Evolutionary conservation across 2,888 invertebrate genomes (phyloP), one percentile per base, ranked within the genome.

Genomic region (Agrotis ipsilon): DNA sequence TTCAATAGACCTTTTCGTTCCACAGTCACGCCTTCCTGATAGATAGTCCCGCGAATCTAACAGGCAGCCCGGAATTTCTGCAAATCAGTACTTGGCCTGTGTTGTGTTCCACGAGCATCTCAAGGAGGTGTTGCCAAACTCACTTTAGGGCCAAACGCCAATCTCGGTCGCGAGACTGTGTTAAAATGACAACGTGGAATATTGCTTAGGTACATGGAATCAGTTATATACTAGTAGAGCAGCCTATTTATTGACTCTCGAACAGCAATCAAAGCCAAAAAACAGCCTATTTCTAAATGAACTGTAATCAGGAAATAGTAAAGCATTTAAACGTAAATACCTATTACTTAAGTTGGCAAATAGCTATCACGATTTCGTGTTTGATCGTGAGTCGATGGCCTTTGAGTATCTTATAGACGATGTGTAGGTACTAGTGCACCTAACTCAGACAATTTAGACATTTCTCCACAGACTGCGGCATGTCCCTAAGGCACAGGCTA

Each of bases 311-410:
- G 46, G 11, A 62, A 62, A 62, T 52, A n/a, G 5, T 21, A 72
- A 51, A n/a, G 2, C 2, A 27, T 46, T 60, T n/a, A 32, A 32
- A 9, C 32, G 48, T 7, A 16, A 24, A 43, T 24, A n/a, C n/a
- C n/a, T 48, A 48, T 54, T 54, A 54, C 13, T 11, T 13, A 32
- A 27, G 21, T 61, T 72, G 24, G 39, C 27, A 55, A 55, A 32
- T 48, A 48, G 3, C 2, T 49, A 66, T 32, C 75, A 75, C 55
- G 75, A 55, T 57, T 66, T 49, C 32, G 14, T 32, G 49, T 32
- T 72, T 43, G 16, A 48, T 72, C 48, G 75, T 55, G 75, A 65
- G 75, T 16, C n/a, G 46, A 21, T 43, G 2, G 43, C 43, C 4
- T 66, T 75, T 45, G 5, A 45, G 55, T n/a, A 32, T 55, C 32